These are phyloP conservation scores for Spilarctia lutea DNA, from an alignment of 2,888 invertebrate genomes.

Conservation along the genomic window DNA sequence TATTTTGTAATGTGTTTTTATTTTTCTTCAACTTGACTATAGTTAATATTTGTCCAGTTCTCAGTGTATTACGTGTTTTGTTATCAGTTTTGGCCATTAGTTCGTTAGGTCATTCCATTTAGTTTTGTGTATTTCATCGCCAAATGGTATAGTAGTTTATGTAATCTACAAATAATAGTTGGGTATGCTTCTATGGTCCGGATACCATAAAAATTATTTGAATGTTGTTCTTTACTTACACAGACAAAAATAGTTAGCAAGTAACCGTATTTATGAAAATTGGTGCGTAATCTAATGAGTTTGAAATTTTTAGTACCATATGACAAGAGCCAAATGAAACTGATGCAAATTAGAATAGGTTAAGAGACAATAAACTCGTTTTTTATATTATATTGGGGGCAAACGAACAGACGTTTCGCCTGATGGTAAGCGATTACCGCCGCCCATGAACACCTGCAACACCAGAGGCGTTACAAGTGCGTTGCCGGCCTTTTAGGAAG, in stretches of 20 bases:
- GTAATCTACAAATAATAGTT: not conserved
- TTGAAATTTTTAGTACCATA: not conserved
- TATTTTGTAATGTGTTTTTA: not conserved
- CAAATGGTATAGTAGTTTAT: not conserved
- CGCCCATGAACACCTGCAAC: too few relatives aligned
- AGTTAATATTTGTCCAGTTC: too few relatives aligned
- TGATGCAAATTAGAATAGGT: constrained; percentile 1
- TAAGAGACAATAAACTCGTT: not conserved
- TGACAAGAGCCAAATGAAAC: not conserved
- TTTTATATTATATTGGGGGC: too few relatives aligned
- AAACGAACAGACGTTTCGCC: too few relatives aligned
- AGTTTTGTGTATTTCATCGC: too few relatives aligned
- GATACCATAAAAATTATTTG: not conserved
- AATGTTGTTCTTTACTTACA: not conserved
- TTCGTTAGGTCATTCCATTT: too few relatives aligned
- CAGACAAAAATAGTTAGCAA: not conserved
- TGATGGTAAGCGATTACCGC: too few relatives aligned
- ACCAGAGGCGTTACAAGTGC: too few relatives aligned
- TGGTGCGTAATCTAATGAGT: not conserved
- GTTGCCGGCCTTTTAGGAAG: too few relatives aligned
- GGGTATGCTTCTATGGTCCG: not conserved
- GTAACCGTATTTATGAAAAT: not conserved
- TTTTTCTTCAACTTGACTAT: not conserved
- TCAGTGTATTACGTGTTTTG: too few relatives aligned
- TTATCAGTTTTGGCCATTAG: too few relatives aligned